These are phyloP conservation scores for Bugula neritina DNA, from an alignment of 2,888 invertebrate species.

Conservation along the genomic window DNA sequence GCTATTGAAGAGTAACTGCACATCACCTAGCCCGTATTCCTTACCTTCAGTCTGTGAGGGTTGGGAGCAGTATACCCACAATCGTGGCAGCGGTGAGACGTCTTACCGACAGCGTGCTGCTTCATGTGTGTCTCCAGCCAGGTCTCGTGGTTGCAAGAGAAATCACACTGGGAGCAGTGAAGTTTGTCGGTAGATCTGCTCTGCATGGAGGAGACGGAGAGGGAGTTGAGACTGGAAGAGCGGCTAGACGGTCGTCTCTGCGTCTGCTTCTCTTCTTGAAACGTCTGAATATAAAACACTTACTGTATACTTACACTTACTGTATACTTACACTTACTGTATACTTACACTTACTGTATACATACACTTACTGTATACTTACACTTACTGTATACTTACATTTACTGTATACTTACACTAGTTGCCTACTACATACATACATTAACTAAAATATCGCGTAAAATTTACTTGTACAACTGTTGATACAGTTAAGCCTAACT, in stretches of 20 bases:
- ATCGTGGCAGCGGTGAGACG: neutral
- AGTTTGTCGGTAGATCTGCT: neutral
- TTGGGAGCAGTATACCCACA: conserved; percentile 23
- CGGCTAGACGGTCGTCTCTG: neutral
- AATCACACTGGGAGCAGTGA: conserved; percentile 14
- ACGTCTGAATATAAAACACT: neutral
- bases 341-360: no score
- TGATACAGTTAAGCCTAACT: no score
- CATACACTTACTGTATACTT: no score
- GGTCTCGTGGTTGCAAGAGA: conserved; percentile 23
- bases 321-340: no score
- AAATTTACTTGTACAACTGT: no score
- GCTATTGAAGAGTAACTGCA: no score
- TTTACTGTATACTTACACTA: no score
- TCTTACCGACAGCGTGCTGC: conserved; percentile 25
- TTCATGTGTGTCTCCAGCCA: conserved; percentile 25
- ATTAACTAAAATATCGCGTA: no score
- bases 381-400: no score
- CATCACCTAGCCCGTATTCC: neutral
- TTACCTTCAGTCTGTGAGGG: conserved; percentile 19
- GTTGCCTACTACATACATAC: no score
- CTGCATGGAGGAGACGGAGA: neutral
- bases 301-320: no score
- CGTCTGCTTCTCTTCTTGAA: neutral
- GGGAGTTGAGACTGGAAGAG: neutral